Evolutionary conservation across 2,888 invertebrate genomes (phyloP).

Genomic region (Gryllus longicercus): DNA sequence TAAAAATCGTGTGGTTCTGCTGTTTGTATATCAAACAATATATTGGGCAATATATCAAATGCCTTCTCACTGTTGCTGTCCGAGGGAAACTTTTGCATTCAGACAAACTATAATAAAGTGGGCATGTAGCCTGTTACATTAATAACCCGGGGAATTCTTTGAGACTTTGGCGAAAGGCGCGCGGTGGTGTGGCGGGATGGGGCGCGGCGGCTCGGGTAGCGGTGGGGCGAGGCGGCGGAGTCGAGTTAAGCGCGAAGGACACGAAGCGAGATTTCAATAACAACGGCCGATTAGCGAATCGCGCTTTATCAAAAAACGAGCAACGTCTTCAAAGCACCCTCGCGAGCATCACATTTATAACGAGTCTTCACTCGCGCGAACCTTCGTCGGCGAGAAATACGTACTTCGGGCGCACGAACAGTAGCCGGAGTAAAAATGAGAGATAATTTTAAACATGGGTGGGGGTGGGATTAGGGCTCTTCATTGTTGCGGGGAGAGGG

Average conservation of each 20-base stretch:
- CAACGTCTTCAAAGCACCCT: too few species aligned
- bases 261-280: too few species aligned
- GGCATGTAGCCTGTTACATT: neutral
- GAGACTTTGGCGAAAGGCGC: too few species aligned
- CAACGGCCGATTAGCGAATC: too few species aligned
- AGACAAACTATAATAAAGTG: neutral
- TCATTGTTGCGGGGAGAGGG: neutral
- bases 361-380: too few species aligned
- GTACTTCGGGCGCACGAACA: neutral
- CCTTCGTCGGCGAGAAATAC: too few species aligned
- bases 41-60: neutral
- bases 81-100: neutral
- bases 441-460: neutral
- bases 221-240: too few species aligned
- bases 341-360: too few species aligned
- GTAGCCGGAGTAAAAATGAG: constrained; percentile 11
- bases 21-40: constrained; percentile 17
- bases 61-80: neutral
- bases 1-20: constrained; percentile 8
- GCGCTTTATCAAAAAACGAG: too few species aligned
- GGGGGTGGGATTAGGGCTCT: neutral
- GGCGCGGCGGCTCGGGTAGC: too few species aligned
- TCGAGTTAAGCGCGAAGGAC: too few species aligned
- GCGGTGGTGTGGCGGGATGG: too few species aligned
- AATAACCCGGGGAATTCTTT: neutral